Percentiles rank a stretch among this genome's conserved stretches.
Conservation (phyloP, 2,888 invertebrate species). For the Synergus umbraculus region DNA sequence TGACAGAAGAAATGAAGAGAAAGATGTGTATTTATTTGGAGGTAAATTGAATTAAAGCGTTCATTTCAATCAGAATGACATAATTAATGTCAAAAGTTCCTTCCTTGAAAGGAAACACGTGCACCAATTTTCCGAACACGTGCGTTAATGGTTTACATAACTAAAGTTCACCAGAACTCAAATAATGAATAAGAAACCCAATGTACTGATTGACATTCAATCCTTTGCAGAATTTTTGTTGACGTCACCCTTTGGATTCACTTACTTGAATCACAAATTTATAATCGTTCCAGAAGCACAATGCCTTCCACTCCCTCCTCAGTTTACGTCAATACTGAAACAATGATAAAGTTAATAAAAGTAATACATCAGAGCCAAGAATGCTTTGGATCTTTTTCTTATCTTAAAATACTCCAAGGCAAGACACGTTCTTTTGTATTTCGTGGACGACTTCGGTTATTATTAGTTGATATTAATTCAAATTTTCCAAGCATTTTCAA, state of each 20-base stretch:
- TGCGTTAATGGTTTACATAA: conserved; percentile 18
- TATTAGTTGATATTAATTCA: not conserved
- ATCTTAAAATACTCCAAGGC: not conserved
- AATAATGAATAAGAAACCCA: conserved; percentile 47
- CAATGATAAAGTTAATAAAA: conserved; percentile 21
- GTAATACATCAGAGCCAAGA: conserved; percentile 4
- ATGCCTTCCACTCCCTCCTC: not conserved
- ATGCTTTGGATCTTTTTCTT: conserved; percentile 5
- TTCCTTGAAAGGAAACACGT: conserved; percentile 21
- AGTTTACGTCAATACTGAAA: not conserved
- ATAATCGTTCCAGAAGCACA: not conserved
- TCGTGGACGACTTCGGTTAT: not conserved
- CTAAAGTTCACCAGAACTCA: conserved; percentile 17
- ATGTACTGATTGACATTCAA: conserved; percentile 39
- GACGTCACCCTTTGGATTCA: conserved; percentile 43
- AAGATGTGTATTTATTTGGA: conserved; percentile 9
- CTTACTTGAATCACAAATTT: not conserved
- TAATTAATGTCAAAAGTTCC: not conserved
- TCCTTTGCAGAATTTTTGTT: conserved; percentile 41
- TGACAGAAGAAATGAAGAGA: not conserved
- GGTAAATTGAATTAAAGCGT: not conserved
- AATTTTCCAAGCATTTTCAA: not conserved
- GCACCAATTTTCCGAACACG: conserved; percentile 20
- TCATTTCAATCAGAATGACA: conserved; percentile 9
- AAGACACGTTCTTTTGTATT: conserved; percentile 30